phyloP scores from a whole-genome alignment of 2,113 vertebrate species.

The Pandion haliaetus region DNA sequence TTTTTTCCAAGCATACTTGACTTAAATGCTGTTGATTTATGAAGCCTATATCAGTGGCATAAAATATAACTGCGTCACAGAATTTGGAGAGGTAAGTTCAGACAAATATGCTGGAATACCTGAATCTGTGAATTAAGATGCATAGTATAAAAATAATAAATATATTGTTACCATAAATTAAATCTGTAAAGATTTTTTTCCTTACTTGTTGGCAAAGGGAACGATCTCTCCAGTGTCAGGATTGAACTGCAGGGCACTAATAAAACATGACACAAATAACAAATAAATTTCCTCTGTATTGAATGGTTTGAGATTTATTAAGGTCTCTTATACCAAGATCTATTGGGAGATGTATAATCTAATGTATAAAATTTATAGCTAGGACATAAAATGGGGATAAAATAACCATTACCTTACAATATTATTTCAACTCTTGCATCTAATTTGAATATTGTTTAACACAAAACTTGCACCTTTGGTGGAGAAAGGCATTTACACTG shows the following conservation, averaged over 20 bases:
- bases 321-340: conserved; percentile 45
- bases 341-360: conserved; percentile 43
- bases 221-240: conserved; percentile 1
- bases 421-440: conserved; percentile 35
- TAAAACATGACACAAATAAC: conserved; percentile 62
- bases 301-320: conserved; percentile 53
- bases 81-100: conserved; percentile 15
- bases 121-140: background rate
- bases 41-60: background rate
- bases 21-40: conserved; percentile 49
- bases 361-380: background rate
- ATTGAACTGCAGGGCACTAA: conserved; percentile 47
- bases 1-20: background rate
- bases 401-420: conserved; percentile 47
- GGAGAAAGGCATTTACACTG: background rate
- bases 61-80: conserved; percentile 18
- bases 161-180: conserved; percentile 54
- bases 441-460: conserved; percentile 38
- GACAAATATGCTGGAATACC: conserved; percentile 1
- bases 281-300: conserved; percentile 57
- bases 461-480: background rate
- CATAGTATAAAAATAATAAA: conserved; percentile 45
- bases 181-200: background rate
- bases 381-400: conserved; percentile 50
- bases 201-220: conserved; percentile 16